Conservation (phyloP, 2,888 invertebrate genomes). For the Eupithecia abbreviata region DNA sequence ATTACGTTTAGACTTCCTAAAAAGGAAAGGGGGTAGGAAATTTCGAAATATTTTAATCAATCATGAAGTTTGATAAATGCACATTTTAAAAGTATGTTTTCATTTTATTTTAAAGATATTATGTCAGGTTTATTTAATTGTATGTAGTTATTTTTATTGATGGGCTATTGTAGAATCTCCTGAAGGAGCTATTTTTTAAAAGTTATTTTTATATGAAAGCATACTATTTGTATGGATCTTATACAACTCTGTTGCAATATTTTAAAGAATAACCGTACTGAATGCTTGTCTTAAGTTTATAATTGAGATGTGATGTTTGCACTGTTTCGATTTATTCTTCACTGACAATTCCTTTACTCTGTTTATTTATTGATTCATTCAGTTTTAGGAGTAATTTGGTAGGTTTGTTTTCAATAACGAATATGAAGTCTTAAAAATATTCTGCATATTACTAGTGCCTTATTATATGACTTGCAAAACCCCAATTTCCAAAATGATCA, state of each 20-base stretch:
- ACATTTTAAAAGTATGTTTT: conserved; percentile 32
- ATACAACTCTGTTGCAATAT: conserved; percentile 58
- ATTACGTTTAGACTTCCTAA: conserved; percentile 14
- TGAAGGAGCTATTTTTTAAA: conserved; percentile 38
- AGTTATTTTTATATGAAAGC: conserved; percentile 49
- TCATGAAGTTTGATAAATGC: conserved; percentile 29
- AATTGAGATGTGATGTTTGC: conserved; percentile 61
- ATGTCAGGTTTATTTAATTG: conserved; percentile 14
- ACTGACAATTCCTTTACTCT: conserved; percentile 69
- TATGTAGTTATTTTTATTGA: conserved; percentile 21
- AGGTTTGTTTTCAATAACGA: conserved; percentile 71
- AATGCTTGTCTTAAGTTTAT: conserved; percentile 45
- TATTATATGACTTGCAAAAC: conserved; percentile 73
- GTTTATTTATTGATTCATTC: conserved; percentile 45
- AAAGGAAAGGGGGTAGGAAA: conserved; percentile 2
- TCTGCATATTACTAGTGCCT: conserved; percentile 74
- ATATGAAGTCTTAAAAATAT: conserved; percentile 58
- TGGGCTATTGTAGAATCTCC: conserved; percentile 34
- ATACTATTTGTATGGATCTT: conserved; percentile 49
- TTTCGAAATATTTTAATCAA: conserved; percentile 13
- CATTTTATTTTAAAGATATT: conserved; percentile 18
- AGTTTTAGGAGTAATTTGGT: conserved; percentile 54
- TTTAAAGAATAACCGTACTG: conserved; percentile 50
- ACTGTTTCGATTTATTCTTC: conserved; percentile 72
- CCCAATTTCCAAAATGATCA: conserved; percentile 32